These are phyloP conservation scores for Nebria brevicollis DNA, from an alignment of 2,888 invertebrate genomes.

Conservation along the genomic window DNA sequence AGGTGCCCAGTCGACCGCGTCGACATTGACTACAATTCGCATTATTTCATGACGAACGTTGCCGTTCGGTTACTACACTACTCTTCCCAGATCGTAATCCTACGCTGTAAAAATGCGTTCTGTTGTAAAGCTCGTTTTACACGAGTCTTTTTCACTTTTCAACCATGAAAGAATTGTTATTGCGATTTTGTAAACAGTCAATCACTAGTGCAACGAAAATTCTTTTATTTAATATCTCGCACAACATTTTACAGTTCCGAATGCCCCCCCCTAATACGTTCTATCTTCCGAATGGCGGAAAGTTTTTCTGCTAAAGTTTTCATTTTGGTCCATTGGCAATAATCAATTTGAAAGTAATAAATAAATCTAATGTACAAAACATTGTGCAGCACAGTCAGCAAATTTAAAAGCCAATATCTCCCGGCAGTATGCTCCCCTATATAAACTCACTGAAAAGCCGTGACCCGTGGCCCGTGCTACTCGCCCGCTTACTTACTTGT, in stretches of 20 bases:
- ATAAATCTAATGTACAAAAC: constrained; percentile 1
- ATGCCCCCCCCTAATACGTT: neutral
- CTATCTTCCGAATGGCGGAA: neutral
- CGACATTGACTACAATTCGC: neutral
- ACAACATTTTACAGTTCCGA: neutral
- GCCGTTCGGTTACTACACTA: constrained; percentile 4
- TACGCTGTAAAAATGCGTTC: constrained; percentile 39
- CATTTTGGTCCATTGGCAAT: neutral
- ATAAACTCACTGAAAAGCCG: neutral
- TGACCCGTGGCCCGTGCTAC: neutral
- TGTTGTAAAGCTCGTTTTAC: too few relatives aligned
- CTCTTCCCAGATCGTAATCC: constrained; percentile 42
- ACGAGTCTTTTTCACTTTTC: too few relatives aligned
- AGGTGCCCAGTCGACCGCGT: constrained; percentile 32
- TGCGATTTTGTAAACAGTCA: too few relatives aligned
- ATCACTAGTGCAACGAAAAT: too few relatives aligned
- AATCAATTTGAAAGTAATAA: neutral
- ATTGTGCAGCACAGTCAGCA: constrained; percentile 7
- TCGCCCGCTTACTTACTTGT: too few relatives aligned
- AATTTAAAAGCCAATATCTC: constrained; percentile 9
- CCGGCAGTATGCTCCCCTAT: neutral
- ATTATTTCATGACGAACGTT: constrained; percentile 6
- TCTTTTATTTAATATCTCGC: too few relatives aligned
- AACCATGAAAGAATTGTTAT: too few relatives aligned
- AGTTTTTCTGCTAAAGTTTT: neutral